These are phyloP conservation scores for Athene cunicularia DNA, from an alignment of 2,113 vertebrate genomes.

Conservation along the genomic window DNA sequence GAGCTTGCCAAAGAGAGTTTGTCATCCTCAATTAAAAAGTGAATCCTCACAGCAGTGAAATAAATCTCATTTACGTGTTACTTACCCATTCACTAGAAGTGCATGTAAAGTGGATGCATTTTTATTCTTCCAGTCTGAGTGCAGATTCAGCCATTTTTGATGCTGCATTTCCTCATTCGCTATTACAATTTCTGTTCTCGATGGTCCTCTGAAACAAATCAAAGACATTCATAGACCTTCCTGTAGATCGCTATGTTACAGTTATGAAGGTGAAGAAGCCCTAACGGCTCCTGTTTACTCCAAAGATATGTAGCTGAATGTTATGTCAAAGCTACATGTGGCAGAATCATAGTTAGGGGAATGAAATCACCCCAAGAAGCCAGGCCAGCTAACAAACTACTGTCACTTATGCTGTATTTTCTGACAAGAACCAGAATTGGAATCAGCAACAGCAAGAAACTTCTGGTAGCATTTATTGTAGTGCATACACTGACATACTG, in stretches of 20 bases:
- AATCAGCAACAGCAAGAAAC: background rate
- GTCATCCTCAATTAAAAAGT: background rate
- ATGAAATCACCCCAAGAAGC: background rate
- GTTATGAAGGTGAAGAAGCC: background rate
- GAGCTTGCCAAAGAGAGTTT: background rate
- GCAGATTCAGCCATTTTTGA: constrained; percentile 86
- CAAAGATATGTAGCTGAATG: background rate
- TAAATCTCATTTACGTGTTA: background rate
- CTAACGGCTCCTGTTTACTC: background rate
- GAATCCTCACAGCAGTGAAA: background rate
- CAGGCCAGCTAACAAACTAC: background rate
- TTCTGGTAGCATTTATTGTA: background rate
- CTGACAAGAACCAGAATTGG: background rate
- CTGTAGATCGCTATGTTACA: background rate
- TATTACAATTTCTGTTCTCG: constrained; percentile 73
- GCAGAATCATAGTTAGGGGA: background rate
- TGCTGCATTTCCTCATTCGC: constrained; percentile 68
- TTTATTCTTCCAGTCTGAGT: constrained; percentile 77
- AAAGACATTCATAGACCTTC: background rate
- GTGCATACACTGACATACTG: background rate
- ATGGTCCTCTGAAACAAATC: constrained; percentile 77
- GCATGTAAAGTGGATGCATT: constrained; percentile 83
- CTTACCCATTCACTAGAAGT: constrained; percentile 87
- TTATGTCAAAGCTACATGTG: background rate
- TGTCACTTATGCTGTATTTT: background rate